Base-by-base conservation (phyloP, 2,888 invertebrate species). In the Conistra vaccinii region DNA sequence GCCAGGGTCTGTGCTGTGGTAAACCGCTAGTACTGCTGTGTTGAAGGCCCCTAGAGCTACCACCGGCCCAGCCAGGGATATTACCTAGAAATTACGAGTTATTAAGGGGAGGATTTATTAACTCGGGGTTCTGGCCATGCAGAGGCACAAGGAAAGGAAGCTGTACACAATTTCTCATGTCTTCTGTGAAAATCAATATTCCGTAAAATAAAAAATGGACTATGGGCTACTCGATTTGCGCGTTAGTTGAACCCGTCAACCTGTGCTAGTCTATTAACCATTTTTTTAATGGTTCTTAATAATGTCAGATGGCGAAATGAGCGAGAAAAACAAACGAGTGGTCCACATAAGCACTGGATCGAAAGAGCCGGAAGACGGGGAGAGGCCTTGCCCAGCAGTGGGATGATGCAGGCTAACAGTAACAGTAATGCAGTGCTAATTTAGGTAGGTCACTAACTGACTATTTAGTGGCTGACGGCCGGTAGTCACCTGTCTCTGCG, bases 401-500 rank as follows among this genome's bases (percentile, higher is more conserved):
- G 53, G 1, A 53, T 53, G n/a, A n/a, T n/a, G 53, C 12, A n/a
- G n/a, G n/a, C 4, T 42, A 42, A 14, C 42, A 42, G 4, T 53
- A n/a, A 53, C 53, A 53, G 53, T n/a, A n/a, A n/a, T n/a, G 53
- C 12, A n/a, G n/a, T 53, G 4, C 42, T 62, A 32, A 17, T 7
- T 29, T 12, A 26, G 5, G 23, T 17, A n/a, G 45, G 23, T 48
- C 20, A 14, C 5, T 10, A 6, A 62, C 5, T 10, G n/a, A 39
- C 3, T 63, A 42, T 1, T 26, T 14, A 2, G 29, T 14, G 45
- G 1, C 12, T 32, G 60, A 23, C 29, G 23, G 45, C 3, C 17
- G 23, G 53, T 3, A n/a, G 20, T 42, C 66, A 96, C 96, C 90
- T 98, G 98, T 89, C 98, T 97, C 95, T 99, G 99, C 0, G 98